phyloP scores from a whole-genome alignment of 1,140 invertebrate genomes.

The Spodoptera frugiperda region DNA sequence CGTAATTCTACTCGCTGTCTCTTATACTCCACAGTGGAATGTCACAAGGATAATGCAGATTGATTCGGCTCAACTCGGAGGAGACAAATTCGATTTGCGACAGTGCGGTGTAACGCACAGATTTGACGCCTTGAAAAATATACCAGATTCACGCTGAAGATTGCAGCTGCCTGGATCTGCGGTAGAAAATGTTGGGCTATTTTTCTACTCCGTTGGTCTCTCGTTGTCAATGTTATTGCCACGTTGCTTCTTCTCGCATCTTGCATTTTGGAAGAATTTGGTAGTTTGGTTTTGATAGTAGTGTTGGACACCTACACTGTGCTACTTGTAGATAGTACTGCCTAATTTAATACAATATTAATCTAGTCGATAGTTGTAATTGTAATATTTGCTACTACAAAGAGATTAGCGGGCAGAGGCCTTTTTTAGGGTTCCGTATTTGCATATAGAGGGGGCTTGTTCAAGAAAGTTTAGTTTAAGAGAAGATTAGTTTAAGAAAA shows the following conservation, averaged over 20 bases:
- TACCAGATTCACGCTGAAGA: slow-evolving; percentile 55
- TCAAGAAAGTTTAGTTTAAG: too few species aligned
- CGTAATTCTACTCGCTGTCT: neutral
- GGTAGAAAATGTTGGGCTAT: neutral
- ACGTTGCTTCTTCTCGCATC: neutral
- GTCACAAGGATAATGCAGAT: slow-evolving; percentile 79
- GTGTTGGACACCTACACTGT: too few species aligned
- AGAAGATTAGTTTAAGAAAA: too few species aligned
- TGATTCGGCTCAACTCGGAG: slow-evolving; percentile 79
- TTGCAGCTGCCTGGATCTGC: slow-evolving; percentile 13
- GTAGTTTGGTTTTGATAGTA: neutral
- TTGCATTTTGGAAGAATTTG: neutral
- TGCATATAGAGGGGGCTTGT: too few species aligned
- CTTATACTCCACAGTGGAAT: slow-evolving; percentile 55
- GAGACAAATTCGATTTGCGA: slow-evolving; percentile 83
- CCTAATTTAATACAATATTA: too few species aligned
- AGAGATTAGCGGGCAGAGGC: too few species aligned
- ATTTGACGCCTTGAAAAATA: slow-evolving; percentile 72
- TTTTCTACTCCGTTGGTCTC: slow-evolving; percentile 11
- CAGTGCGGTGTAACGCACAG: slow-evolving; percentile 51
- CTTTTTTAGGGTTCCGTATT: too few species aligned
- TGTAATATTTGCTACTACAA: too few species aligned
- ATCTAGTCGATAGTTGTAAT: too few species aligned
- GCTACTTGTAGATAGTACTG: too few species aligned
- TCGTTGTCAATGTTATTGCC: neutral